A percentile compares a stretch with the other conserved stretches of the same genome.
These are phyloP conservation scores for Lepidostoma basale DNA, from an alignment of 1,140 invertebrate species.

Conservation along the genomic window DNA sequence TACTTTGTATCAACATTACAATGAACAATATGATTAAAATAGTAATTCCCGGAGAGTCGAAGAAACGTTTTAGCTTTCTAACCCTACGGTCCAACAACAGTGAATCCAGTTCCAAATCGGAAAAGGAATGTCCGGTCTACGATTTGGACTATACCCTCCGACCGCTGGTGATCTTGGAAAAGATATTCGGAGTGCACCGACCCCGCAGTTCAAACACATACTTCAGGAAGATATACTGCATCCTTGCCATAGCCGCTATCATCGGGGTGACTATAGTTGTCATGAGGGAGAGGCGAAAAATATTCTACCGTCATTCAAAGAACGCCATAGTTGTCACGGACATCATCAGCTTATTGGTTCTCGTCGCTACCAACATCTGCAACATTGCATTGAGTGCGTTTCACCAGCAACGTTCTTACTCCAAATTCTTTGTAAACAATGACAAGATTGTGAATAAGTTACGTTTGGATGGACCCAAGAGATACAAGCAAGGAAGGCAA, in stretches of 20 bases:
- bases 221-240: neutral
- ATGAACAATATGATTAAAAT: neutral
- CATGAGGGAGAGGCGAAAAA: neutral
- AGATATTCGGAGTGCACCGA: neutral
- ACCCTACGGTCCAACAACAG: too few species aligned
- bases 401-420: neutral
- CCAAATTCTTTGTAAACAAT: neutral
- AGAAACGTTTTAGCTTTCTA: too few species aligned
- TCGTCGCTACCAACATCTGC: neutral
- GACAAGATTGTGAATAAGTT: neutral
- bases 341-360: neutral
- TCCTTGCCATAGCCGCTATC: neutral
- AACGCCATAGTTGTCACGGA: neutral
- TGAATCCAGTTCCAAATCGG: neutral
- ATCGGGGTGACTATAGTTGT: neutral
- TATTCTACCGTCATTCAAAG: neutral
- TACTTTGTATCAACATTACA: neutral
- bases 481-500: neutral
- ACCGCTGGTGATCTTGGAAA: neutral
- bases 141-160: neutral
- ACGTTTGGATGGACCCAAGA: neutral
- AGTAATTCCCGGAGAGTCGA: neutral
- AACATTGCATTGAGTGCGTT: neutral
- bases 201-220: neutral
- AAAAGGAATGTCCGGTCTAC: neutral